These are phyloP conservation scores for Aplocera efformata DNA, from an alignment of 2,888 invertebrate genomes.

Conservation along the genomic window DNA sequence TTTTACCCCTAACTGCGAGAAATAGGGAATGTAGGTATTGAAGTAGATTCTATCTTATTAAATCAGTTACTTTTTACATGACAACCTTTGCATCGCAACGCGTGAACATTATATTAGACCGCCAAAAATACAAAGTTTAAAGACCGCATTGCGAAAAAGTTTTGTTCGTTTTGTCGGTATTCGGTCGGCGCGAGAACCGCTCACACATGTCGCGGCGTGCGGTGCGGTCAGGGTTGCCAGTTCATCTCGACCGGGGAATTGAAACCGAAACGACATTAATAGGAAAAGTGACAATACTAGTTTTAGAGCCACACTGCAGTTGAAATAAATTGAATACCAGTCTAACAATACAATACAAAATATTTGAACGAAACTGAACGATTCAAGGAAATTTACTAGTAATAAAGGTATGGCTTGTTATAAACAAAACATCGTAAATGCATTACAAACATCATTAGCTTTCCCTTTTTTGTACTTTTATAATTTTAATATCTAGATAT, in stretches of 20 bases:
- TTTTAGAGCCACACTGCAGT: slow-evolving; percentile 27
- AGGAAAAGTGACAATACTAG: slow-evolving; percentile 30
- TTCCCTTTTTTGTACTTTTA: no score
- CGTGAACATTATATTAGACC: slow-evolving; percentile 49
- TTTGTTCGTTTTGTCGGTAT: slow-evolving; percentile 55
- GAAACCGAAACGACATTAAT: slow-evolving; percentile 32
- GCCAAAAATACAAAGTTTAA: slow-evolving; percentile 56
- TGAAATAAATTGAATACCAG: slow-evolving; percentile 31
- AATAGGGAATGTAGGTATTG: no score
- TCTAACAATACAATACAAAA: slow-evolving; percentile 13
- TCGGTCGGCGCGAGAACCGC: slow-evolving; percentile 40
- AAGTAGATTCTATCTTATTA: neutral
- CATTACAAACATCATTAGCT: no score
- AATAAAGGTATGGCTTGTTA: no score
- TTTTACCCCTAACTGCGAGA: no score
- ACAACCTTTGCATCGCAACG: slow-evolving; percentile 26
- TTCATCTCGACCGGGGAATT: slow-evolving; percentile 28
- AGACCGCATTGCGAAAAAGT: slow-evolving; percentile 73
- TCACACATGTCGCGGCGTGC: slow-evolving; percentile 64
- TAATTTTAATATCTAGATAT: no score
- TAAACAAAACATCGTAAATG: no score
- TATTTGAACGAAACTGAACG: no score
- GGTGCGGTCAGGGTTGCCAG: slow-evolving; percentile 30
- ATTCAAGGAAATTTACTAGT: no score
- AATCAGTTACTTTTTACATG: slow-evolving; percentile 2